These are phyloP conservation scores for Poicephalus gulielmi DNA, from an alignment of 2,113 vertebrate genomes.

Conservation along the genomic window DNA sequence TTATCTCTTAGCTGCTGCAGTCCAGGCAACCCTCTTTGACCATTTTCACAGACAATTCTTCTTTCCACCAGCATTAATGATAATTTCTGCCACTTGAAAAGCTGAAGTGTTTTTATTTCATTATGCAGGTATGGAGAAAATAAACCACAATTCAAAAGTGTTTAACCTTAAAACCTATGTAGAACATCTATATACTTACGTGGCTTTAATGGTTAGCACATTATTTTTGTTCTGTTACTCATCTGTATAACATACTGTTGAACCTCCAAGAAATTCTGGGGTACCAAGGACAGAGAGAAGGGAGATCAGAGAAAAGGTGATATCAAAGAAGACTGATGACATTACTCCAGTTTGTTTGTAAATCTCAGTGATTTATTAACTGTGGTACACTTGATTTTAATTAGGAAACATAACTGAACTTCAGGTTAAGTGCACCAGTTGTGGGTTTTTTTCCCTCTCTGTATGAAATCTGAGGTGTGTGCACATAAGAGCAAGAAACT, in stretches of 20 bases:
- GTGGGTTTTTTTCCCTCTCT: not conserved
- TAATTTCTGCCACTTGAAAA: not conserved
- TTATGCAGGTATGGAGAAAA: not conserved
- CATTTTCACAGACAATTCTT: not conserved
- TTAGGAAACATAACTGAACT: not conserved
- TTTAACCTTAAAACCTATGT: not conserved
- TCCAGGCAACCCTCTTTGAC: not conserved
- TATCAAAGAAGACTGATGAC: not conserved
- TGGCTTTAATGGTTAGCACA: not conserved
- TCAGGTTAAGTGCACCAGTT: not conserved
- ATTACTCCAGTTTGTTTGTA: not conserved
- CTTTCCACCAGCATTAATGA: not conserved
- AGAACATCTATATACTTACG: not conserved
- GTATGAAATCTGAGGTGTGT: not conserved
- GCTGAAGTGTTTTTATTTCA: not conserved
- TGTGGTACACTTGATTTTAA: not conserved
- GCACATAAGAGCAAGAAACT: not conserved
- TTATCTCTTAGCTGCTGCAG: not conserved
- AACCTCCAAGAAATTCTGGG: not conserved
- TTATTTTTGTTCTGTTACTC: not conserved
- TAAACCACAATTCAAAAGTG: not conserved
- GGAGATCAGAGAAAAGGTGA: not conserved
- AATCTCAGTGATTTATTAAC: not conserved
- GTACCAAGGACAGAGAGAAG: not conserved
- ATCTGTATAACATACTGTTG: not conserved